phyloP scores from a whole-genome alignment of 2,797 vertebrate species.

The Myripristis jacobus region DNA sequence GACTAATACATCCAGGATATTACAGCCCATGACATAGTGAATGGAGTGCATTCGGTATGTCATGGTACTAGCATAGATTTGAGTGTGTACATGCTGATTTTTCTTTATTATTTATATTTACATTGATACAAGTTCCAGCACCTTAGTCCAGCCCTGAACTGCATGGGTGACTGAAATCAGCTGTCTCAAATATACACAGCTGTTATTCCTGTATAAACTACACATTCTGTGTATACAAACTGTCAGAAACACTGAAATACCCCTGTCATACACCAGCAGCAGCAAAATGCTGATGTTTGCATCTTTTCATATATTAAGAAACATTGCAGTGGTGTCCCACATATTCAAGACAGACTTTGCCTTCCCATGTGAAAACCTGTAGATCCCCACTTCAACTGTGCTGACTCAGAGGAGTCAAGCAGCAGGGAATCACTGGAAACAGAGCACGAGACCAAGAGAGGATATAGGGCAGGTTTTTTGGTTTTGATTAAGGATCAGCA shows the following conservation, averaged over 20 bases:
- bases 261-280: not conserved
- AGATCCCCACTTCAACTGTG: not conserved
- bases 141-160: too few species aligned
- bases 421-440: slow-evolving; percentile 7
- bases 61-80: too few species aligned
- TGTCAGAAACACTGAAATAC: too few species aligned
- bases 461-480: slow-evolving; percentile 14
- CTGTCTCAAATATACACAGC: too few species aligned
- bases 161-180: not conserved
- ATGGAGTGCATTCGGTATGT: too few species aligned
- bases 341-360: not conserved
- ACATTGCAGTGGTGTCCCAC: not conserved
- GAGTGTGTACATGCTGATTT: too few species aligned
- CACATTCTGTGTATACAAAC: too few species aligned
- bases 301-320: not conserved
- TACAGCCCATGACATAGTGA: too few species aligned
- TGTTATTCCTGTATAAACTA: too few species aligned
- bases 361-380: slow-evolving; percentile 10
- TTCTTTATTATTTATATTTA: too few species aligned
- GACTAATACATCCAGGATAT: too few species aligned
- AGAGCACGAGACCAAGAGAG: slow-evolving; percentile 11
- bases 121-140: too few species aligned
- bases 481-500: slow-evolving; percentile 39
- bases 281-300: not conserved
- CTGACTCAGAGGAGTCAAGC: slow-evolving; percentile 29